Conservation (phyloP, 2,113 vertebrate species). For the Phalacrocorax brasilianus region DNA sequence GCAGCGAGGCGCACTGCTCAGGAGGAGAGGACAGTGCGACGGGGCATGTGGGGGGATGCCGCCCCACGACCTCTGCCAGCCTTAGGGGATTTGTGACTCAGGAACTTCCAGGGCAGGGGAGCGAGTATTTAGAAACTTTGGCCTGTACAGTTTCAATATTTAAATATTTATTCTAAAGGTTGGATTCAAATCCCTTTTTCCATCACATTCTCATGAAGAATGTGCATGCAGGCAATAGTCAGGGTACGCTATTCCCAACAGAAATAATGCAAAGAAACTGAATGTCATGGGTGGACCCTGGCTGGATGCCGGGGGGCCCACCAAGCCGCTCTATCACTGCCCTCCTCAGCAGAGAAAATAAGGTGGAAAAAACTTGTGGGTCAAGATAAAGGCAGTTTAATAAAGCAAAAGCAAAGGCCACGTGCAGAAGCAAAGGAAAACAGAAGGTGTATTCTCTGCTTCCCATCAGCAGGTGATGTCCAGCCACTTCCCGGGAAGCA, state of each 20-base stretch:
- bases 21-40: background rate
- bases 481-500: background rate
- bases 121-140: background rate
- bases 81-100: background rate
- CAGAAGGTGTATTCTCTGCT: background rate
- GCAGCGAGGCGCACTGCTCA: background rate
- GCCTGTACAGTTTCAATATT: background rate
- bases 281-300: background rate
- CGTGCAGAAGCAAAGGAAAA: background rate
- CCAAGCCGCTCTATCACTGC: background rate
- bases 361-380: background rate
- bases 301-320: background rate
- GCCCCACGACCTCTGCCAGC: background rate
- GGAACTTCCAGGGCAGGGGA: background rate
- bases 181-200: background rate
- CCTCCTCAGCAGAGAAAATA: background rate
- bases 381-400: background rate
- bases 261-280: background rate
- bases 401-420: background rate
- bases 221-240: background rate
- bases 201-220: background rate
- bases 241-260: background rate
- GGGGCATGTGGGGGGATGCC: accelerated
- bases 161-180: background rate
- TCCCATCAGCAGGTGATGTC: background rate